phyloP scores from a whole-genome alignment of 2,888 invertebrate genomes.

The Eubasilissa splendida region DNA sequence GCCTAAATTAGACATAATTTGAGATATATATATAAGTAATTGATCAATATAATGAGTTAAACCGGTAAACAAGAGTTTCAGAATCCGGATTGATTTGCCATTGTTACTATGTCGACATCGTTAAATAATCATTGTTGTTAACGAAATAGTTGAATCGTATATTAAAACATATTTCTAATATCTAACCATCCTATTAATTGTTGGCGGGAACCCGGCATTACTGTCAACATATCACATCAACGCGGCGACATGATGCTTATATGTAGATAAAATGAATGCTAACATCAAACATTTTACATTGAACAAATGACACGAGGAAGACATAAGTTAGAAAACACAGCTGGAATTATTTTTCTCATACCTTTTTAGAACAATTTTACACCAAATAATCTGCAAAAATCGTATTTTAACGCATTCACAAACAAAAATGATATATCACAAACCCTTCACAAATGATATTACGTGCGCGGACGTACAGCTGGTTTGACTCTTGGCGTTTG shows the following conservation, averaged over 20 bases:
- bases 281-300: neutral
- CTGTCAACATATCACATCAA: conserved; percentile 28
- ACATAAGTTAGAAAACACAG: neutral
- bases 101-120: too few species aligned
- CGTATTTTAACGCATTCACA: conserved; percentile 5
- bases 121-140: too few species aligned
- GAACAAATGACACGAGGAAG: neutral
- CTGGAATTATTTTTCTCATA: neutral
- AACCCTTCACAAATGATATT: conserved; percentile 6
- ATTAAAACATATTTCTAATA: neutral
- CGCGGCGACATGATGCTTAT: neutral
- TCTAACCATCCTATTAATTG: neutral
- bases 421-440: neutral
- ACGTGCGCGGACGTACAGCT: conserved; percentile 39
- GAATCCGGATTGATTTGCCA: too few species aligned
- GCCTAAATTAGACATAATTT: too few species aligned
- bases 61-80: too few species aligned
- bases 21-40: too few species aligned
- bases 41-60: too few species aligned
- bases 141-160: too few species aligned
- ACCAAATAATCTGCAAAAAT: conserved; percentile 10
- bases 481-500: conserved; percentile 17
- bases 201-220: conserved; percentile 48
- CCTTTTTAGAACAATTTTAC: conserved; percentile 5
- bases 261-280: neutral